phyloP scores from a whole-genome alignment of 1,140 invertebrate species.

The Zaprionus ornatus region DNA sequence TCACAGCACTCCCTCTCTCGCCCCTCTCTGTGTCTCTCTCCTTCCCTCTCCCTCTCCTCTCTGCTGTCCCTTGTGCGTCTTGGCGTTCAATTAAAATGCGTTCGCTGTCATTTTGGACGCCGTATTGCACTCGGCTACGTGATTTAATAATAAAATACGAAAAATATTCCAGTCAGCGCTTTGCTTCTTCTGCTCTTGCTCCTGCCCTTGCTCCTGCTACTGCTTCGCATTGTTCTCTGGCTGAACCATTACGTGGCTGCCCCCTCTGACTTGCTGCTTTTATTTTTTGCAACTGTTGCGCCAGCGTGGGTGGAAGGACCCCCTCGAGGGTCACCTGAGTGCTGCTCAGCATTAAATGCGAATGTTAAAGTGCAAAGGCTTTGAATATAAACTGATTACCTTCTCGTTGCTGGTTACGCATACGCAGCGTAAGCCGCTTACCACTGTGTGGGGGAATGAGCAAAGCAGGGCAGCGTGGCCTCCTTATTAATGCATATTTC shows the following conservation, averaged over 20 bases:
- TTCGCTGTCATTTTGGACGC: slow-evolving; percentile 81
- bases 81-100: slow-evolving; percentile 80
- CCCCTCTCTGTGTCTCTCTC: background rate
- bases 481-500: slow-evolving; percentile 27
- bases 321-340: too few species aligned
- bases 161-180: slow-evolving; percentile 74
- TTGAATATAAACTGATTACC: slow-evolving; percentile 11
- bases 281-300: slow-evolving; percentile 10
- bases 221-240: background rate
- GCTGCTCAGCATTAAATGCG: slow-evolving; percentile 17
- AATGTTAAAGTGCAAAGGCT: slow-evolving; percentile 11
- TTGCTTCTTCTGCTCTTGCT: slow-evolving; percentile 3
- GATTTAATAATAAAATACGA: slow-evolving; percentile 80
- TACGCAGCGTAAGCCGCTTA: slow-evolving; percentile 12
- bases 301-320: fast-evolving
- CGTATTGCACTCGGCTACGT: slow-evolving; percentile 80
- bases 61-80: slow-evolving; percentile 9
- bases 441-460: background rate
- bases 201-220: background rate
- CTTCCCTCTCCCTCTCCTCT: background rate
- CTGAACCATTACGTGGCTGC: background rate
- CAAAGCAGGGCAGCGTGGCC: background rate
- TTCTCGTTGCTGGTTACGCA: slow-evolving; percentile 30
- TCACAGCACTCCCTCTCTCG: background rate
- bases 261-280: slow-evolving; percentile 58